Evolutionary conservation across 2,113 vertebrate species (phyloP).

Genomic region (Leuciscus idus): DNA sequence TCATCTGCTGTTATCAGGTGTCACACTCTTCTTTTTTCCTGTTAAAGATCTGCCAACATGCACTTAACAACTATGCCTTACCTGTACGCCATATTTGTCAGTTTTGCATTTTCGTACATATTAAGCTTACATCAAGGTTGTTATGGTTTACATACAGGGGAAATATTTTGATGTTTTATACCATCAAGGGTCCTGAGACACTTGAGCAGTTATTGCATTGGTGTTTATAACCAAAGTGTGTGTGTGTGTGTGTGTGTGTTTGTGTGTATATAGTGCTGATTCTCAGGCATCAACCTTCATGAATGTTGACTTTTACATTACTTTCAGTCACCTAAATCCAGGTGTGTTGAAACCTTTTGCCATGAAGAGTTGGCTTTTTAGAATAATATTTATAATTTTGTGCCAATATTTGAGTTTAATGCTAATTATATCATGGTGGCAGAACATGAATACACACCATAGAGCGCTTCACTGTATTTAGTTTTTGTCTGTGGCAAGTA

Average conservation of each 20-base stretch:
- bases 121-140: slow-evolving; percentile 62
- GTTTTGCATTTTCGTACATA: slow-evolving; percentile 53
- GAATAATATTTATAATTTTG: slow-evolving; percentile 14
- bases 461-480: background rate
- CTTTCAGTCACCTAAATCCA: background rate
- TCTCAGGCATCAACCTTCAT: slow-evolving; percentile 69
- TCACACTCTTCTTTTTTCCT: background rate
- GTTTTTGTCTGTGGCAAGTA: background rate
- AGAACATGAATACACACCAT: background rate
- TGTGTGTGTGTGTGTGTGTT: slow-evolving; percentile 51
- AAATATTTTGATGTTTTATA: slow-evolving; percentile 45
- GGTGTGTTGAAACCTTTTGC: background rate
- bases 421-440: slow-evolving; percentile 3
- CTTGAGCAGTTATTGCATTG: slow-evolving; percentile 61
- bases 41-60: slow-evolving; percentile 27
- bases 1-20: background rate
- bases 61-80: slow-evolving; percentile 75
- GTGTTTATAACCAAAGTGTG: slow-evolving; percentile 73
- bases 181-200: slow-evolving; percentile 50
- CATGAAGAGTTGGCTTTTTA: background rate
- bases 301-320: slow-evolving; percentile 62
- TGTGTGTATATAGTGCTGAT: slow-evolving; percentile 29
- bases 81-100: slow-evolving; percentile 40
- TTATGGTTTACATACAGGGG: slow-evolving; percentile 53
- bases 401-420: slow-evolving; percentile 23